Evolutionary conservation across 2,888 invertebrate genomes (phyloP), one percentile per base, ranked within the genome.

Genomic region (Melanostoma scalare): DNA sequence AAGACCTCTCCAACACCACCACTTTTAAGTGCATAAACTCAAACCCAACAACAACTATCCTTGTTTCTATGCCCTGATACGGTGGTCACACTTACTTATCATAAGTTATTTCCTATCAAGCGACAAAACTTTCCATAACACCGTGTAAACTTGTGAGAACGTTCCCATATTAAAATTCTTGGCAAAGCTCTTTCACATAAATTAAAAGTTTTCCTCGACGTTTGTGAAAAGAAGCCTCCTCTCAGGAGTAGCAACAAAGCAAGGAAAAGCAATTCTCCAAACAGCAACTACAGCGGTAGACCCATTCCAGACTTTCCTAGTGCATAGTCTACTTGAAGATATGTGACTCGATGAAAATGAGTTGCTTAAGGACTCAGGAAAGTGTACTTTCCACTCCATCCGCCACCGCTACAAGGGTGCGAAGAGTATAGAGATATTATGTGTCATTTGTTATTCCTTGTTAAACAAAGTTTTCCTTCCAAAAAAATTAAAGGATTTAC

Each of bases 121-220:
- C 75, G 79, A 80, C 79, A 85, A 67, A 76, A 84, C 78, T 84
- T 84, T 71, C 65, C 84, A 84, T 78, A 78, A 78, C 84, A 74
- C 65, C 84, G 78, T 84, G 84, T 84, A 84, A 78, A 84, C 84
- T 84, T 84, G 78, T 84, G 84, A 84, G 78, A 78, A 84, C 55
- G 86, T 87, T 88, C 88, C 87, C 88, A 90, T 90, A 90, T 90
- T 90, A 90, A 90, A 90, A 90, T 90, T 90, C 90, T 88, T 89
- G 87, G 87, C 86, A 88, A 75, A 90, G 90, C 90, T 90, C 88
- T 89, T 88, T 44, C 88, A 89, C 90, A 90, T 90, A 90, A 90
- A 90, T 90, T 90, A 90, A 90, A 90, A 90, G 88, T 90, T 90
- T 89, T 31, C 67, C n/a, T 36, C 60, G 30, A 69, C 60, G 53